phyloP scores from a whole-genome alignment of 2,888 invertebrate genomes.

The Eupithecia subumbrata region DNA sequence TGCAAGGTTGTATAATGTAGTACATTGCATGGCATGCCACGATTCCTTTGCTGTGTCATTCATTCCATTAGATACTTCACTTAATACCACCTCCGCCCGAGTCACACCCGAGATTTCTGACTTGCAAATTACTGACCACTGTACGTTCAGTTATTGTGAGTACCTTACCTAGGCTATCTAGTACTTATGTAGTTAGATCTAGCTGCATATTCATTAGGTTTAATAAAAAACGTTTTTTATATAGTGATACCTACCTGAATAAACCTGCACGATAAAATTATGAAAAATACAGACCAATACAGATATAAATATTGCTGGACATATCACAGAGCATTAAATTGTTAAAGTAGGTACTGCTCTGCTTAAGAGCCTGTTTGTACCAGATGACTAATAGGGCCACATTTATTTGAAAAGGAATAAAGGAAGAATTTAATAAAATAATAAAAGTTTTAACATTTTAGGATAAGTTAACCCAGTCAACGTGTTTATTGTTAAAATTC shows the following conservation, averaged over 20 bases:
- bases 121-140: not conserved
- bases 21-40: not conserved
- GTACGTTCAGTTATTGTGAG: not conserved
- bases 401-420: not conserved
- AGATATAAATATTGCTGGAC: not conserved
- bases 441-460: not conserved
- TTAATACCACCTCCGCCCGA: not conserved
- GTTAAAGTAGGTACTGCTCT: not conserved
- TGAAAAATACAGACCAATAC: not conserved
- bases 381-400: too few species aligned
- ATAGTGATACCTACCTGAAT: not conserved
- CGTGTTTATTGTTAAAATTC: not conserved
- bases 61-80: slow-evolving; percentile 3
- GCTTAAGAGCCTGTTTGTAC: too few species aligned
- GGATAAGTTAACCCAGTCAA: not conserved
- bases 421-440: too few species aligned
- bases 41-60: not conserved
- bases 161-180: not conserved
- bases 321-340: not conserved
- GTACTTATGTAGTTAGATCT: not conserved
- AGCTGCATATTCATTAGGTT: not conserved
- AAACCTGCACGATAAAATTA: not conserved
- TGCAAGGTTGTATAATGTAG: not conserved
- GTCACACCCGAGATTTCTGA: not conserved
- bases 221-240: not conserved